phyloP scores from a whole-genome alignment of 1,140 invertebrate species.

The Leguminivora glycinivorella region DNA sequence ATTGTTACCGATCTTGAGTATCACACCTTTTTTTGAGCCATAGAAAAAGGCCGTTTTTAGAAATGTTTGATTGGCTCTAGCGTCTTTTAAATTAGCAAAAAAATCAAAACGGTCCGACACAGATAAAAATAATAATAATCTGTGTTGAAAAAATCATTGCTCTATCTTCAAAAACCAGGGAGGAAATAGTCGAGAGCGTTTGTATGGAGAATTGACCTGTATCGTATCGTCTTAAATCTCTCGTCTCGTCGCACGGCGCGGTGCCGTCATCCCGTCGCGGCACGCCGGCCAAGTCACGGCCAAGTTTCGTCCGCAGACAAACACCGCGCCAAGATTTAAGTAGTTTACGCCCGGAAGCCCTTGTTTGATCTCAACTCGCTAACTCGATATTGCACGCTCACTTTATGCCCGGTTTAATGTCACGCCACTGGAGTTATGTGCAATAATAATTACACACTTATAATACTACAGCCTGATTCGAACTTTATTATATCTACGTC shows the following conservation, averaged over 20 bases:
- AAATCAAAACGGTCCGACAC: too few species aligned
- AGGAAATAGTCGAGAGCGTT: too few species aligned
- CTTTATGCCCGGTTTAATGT: constrained; percentile 66
- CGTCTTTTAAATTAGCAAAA: too few species aligned
- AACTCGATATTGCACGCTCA: constrained; percentile 69
- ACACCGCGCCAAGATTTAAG: constrained; percentile 65
- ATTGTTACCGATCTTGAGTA: too few species aligned
- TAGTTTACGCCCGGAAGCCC: constrained; percentile 63
- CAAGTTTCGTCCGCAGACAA: constrained; percentile 43
- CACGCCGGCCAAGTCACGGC: constrained; percentile 19
- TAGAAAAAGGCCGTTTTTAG: too few species aligned
- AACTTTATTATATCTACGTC: background rate
- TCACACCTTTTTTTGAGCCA: too few species aligned
- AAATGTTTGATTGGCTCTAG: too few species aligned
- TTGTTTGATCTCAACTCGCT: constrained; percentile 56
- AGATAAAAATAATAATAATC: too few species aligned
- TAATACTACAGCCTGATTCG: background rate
- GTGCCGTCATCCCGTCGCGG: background rate
- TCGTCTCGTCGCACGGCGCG: background rate
- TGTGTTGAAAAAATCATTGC: too few species aligned
- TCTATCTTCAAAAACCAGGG: too few species aligned
- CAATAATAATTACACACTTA: background rate
- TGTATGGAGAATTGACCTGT: too few species aligned
- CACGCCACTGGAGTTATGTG: constrained; percentile 31
- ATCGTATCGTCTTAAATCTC: too few species aligned